A percentile compares a stretch with the other conserved stretches of the same genome.
Conservation (phyloP, 2,888 invertebrate species). For the Pseudococcus jackbeardsleyi region DNA sequence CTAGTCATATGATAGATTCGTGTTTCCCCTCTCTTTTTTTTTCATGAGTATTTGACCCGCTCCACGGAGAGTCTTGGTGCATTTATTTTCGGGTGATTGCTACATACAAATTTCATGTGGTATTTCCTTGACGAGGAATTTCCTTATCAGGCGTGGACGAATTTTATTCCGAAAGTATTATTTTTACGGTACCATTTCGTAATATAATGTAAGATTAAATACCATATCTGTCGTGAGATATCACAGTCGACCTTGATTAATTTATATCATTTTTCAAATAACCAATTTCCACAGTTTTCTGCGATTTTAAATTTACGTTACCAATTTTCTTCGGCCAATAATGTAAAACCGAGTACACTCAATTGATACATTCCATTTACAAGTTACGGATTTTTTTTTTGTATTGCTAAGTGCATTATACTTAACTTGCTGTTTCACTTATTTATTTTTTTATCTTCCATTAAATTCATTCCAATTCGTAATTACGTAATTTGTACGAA, state of each 20-base stretch:
- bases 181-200: neutral
- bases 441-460: neutral
- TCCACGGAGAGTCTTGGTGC: neutral
- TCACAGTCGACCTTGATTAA: neutral
- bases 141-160: neutral
- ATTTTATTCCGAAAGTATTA: neutral
- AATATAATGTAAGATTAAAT: neutral
- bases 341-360: neutral
- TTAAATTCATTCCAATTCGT: neutral
- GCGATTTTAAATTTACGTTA: neutral
- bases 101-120: neutral
- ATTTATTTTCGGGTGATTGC: conserved; percentile 29
- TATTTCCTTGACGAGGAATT: conserved; percentile 36
- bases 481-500: neutral
- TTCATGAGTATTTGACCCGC: neutral
- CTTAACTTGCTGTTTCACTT: neutral
- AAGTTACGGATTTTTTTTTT: neutral
- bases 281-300: neutral
- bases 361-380: neutral
- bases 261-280: neutral
- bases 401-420: neutral
- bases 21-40: neutral
- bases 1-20: conserved; percentile 29
- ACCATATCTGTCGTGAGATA: neutral
- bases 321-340: neutral